A percentile compares a stretch with the other conserved stretches of the same genome.
Evolutionary conservation across 2,888 invertebrate genomes (phyloP).

Genomic region (Lasioglossum vierecki): DNA sequence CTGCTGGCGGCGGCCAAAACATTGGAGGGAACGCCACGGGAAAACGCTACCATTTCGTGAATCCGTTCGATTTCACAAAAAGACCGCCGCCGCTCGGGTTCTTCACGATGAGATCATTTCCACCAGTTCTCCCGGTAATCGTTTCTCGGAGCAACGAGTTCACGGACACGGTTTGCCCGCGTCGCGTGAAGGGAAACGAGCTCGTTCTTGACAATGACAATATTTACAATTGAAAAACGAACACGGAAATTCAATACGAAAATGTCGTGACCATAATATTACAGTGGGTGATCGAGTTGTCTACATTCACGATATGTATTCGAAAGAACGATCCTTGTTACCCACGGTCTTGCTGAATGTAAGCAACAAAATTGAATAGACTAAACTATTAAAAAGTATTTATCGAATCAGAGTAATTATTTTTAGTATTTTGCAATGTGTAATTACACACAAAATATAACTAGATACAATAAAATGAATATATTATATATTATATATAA

Average conservation of each 20-base stretch:
- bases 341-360: not conserved
- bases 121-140: not conserved
- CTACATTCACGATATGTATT: not conserved
- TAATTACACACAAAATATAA: too few species aligned
- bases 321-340: not conserved
- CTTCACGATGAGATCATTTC: conserved; percentile 6
- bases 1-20: conserved; percentile 53
- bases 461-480: not conserved
- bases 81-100: conserved; percentile 16
- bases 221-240: not conserved
- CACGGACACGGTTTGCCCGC: not conserved
- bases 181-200: not conserved
- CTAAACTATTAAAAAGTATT: too few species aligned
- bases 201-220: not conserved
- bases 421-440: too few species aligned
- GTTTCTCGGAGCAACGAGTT: conserved; percentile 8
- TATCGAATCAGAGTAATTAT: too few species aligned
- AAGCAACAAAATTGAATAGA: too few species aligned
- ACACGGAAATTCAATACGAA: not conserved
- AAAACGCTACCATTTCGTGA: conserved; percentile 53
- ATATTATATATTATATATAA: too few species aligned
- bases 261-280: not conserved
- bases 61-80: conserved; percentile 50
- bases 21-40: conserved; percentile 44
- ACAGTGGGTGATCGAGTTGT: not conserved